Base-by-base conservation (phyloP, 2,888 invertebrate species). In the Lasioglossum lativentre region DNA sequence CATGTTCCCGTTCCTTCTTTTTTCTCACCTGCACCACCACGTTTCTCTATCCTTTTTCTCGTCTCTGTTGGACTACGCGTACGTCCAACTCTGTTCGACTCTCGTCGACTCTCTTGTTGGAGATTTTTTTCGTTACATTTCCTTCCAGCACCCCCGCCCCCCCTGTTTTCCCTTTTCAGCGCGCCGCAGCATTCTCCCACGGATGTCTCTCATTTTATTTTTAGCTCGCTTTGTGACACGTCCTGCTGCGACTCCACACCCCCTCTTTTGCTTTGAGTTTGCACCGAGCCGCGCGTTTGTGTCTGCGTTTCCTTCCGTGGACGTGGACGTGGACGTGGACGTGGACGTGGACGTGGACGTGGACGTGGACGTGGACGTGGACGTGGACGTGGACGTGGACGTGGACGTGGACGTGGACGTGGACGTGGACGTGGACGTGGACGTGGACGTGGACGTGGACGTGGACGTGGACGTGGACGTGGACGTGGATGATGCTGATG, bases 141-240 rank as follows among this genome's bases (percentile, higher is more conserved):
- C 34, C 30, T 66, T 19, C 34, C 19, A 19, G 19, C 66, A 6
- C 0, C 34, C 30, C 8, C 66, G 34, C 1, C 19, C 34, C 8
- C 19, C 66, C 34, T 23, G 19, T 23, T 68, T 40, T n/a, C 68
- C 38, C 38, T 68, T 68, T 38, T n/a, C 23, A 12, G 12, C 38
- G 8, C 4, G 23, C 12, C 23, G n/a, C 38, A 12, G 59, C 59
- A 30, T 63, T 30, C 59, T 63, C 38, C 34, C 68, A 10, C 23
- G 68, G 68, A 68, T 34, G 6, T 38, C 68, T 38, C 38, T 38
- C 68, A 4, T 68, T 68, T 68, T 66, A 34, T 68, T 68, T 68
- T 68, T 68, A 68, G 68, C 38, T 38, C 23, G 38, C 38, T 68
- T 68, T n/a, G 68, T 40, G 68, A 68, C 68, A 38, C 23, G 38